Evolutionary conservation across 2,797 vertebrate species (phyloP).

Genomic region (Hafferia zeledoni): DNA sequence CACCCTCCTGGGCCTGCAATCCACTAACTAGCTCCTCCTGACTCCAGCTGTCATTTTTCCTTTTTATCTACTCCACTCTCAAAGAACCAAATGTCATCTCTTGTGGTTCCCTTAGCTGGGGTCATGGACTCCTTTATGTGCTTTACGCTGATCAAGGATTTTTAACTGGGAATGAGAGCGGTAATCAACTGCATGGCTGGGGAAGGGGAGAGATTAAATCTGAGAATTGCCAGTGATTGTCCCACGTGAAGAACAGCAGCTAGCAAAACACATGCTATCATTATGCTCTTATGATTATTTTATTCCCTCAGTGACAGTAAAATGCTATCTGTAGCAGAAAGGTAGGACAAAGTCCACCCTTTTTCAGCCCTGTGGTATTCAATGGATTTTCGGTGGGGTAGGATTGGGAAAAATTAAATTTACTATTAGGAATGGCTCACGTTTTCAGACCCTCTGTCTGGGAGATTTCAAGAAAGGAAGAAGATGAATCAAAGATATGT

Average conservation of each 20-base stretch:
- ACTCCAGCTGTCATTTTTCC: slow-evolving; percentile 67
- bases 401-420: not conserved
- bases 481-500: not conserved
- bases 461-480: not conserved
- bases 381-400: not conserved
- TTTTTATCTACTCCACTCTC: slow-evolving; percentile 62
- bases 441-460: not conserved
- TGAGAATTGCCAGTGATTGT: slow-evolving; percentile 59
- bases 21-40: slow-evolving; percentile 68
- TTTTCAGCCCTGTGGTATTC: not conserved
- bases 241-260: slow-evolving; percentile 59
- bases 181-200: slow-evolving; percentile 53
- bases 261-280: slow-evolving; percentile 51
- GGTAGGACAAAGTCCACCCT: slow-evolving; percentile 47
- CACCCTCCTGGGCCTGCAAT: slow-evolving; percentile 61
- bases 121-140: slow-evolving; percentile 59
- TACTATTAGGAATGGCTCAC: not conserved
- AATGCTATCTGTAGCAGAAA: slow-evolving; percentile 45
- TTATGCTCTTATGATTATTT: slow-evolving; percentile 59
- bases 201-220: slow-evolving; percentile 59
- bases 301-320: slow-evolving; percentile 54
- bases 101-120: slow-evolving; percentile 56
- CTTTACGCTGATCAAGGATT: slow-evolving; percentile 58
- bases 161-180: slow-evolving; percentile 51
- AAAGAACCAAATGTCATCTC: slow-evolving; percentile 64